Percentiles rank a stretch among this genome's conserved stretches.
phyloP scores from a whole-genome alignment of 1,140 invertebrate species.

The Listronotus oregonensis region DNA sequence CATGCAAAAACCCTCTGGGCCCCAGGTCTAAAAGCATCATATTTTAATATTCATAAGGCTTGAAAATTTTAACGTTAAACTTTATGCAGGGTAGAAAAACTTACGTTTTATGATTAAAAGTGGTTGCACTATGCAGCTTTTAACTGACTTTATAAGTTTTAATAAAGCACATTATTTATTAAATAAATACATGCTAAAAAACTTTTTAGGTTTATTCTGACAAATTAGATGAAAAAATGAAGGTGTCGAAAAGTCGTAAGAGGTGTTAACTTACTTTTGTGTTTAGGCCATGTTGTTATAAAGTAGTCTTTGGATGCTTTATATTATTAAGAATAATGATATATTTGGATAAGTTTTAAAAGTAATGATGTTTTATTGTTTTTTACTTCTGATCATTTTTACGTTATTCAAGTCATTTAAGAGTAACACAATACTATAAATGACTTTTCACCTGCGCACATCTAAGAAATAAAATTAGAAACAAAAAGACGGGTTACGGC shows the following conservation, averaged over 20 bases:
- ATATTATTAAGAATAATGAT: conserved; percentile 3
- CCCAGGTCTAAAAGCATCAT: no score
- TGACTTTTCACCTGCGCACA: no score
- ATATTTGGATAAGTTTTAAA: neutral
- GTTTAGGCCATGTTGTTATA: conserved; percentile 48
- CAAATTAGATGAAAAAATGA: conserved; percentile 31
- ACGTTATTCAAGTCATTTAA: no score
- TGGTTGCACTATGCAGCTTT: conserved; percentile 3
- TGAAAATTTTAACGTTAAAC: no score
- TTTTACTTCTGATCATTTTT: no score
- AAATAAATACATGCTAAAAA: conserved; percentile 13
- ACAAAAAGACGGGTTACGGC: no score
- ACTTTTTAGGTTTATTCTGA: conserved; percentile 13
- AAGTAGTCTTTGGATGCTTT: conserved; percentile 43
- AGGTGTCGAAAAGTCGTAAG: conserved; percentile 42
- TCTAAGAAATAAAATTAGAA: no score
- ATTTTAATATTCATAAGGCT: no score
- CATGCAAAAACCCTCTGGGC: no score
- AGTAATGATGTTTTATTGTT: no score
- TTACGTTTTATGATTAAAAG: neutral
- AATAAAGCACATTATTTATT: conserved; percentile 7
- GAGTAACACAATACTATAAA: no score
- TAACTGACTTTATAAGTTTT: neutral
- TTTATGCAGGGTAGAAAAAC: no score
- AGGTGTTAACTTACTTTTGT: conserved; percentile 51